These are phyloP conservation scores for Stigmatopora nigra DNA, from an alignment of 2,113 vertebrate species.

Conservation along the genomic window DNA sequence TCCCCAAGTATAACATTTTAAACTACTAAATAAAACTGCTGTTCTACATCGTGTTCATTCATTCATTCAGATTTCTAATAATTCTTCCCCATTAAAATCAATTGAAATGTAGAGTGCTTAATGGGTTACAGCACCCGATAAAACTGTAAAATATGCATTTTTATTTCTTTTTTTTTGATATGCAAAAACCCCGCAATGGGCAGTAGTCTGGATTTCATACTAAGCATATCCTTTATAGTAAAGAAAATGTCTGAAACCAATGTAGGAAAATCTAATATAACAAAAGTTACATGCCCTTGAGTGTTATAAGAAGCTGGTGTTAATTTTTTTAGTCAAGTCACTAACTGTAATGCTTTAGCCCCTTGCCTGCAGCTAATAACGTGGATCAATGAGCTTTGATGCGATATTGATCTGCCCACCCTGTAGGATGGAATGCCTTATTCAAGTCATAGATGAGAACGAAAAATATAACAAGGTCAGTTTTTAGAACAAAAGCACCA, in stretches of 20 bases:
- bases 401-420: slow-evolving; percentile 46
- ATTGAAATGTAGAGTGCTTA: too few relatives aligned
- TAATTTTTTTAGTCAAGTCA: slow-evolving; percentile 50
- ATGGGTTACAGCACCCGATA: too few relatives aligned
- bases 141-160: too few relatives aligned
- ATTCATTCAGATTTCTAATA: too few relatives aligned
- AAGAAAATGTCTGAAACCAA: background rate
- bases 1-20: background rate
- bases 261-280: background rate
- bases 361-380: slow-evolving; percentile 38
- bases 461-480: slow-evolving; percentile 27
- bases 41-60: background rate
- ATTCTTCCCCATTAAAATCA: too few relatives aligned
- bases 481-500: slow-evolving; percentile 25
- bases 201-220: background rate
- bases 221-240: background rate
- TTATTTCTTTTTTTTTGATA: background rate
- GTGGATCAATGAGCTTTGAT: slow-evolving; percentile 41
- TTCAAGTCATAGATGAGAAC: slow-evolving; percentile 40
- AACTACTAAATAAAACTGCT: background rate
- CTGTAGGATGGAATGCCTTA: slow-evolving; percentile 41
- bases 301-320: slow-evolving; percentile 37
- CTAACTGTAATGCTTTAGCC: slow-evolving; percentile 31
- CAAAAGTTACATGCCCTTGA: slow-evolving; percentile 31
- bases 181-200: background rate